phyloP scores from a whole-genome alignment of 2,797 vertebrate species.

The Pygocentrus nattereri region DNA sequence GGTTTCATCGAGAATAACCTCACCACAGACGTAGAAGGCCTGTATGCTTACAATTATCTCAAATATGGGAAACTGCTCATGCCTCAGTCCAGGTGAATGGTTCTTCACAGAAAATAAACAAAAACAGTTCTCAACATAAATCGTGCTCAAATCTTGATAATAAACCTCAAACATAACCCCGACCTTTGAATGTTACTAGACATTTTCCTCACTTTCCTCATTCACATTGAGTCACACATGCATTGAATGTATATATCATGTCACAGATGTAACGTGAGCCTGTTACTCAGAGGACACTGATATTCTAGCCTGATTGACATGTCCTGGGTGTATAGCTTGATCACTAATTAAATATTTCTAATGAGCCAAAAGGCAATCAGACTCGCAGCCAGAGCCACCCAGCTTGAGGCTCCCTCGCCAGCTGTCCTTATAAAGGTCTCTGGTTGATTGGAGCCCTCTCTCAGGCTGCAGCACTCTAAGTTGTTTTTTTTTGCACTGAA shows the following conservation, averaged over 20 bases:
- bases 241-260: not conserved
- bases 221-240: not conserved
- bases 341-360: slow-evolving; percentile 39
- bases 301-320: slow-evolving; percentile 11
- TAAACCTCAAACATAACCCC: too few relatives aligned
- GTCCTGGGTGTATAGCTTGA: slow-evolving; percentile 16
- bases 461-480: not conserved
- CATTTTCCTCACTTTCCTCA: too few relatives aligned
- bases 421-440: slow-evolving; percentile 24
- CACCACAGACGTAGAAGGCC: too few relatives aligned
- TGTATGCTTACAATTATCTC: too few relatives aligned
- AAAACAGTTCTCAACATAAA: too few relatives aligned
- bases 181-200: too few relatives aligned
- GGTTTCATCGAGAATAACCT: too few relatives aligned
- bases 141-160: too few relatives aligned
- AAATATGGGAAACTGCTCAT: too few relatives aligned
- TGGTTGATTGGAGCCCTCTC: not conserved
- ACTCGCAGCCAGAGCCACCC: slow-evolving; percentile 21
- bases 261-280: not conserved
- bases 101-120: too few relatives aligned
- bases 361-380: slow-evolving; percentile 40
- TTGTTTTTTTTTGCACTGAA: not conserved
- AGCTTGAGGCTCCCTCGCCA: slow-evolving; percentile 28
- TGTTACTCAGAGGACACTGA: not conserved
- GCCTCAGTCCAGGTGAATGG: too few relatives aligned